Conservation (phyloP, 2,888 invertebrate species). For the Rhabditophanes sp. region DNA sequence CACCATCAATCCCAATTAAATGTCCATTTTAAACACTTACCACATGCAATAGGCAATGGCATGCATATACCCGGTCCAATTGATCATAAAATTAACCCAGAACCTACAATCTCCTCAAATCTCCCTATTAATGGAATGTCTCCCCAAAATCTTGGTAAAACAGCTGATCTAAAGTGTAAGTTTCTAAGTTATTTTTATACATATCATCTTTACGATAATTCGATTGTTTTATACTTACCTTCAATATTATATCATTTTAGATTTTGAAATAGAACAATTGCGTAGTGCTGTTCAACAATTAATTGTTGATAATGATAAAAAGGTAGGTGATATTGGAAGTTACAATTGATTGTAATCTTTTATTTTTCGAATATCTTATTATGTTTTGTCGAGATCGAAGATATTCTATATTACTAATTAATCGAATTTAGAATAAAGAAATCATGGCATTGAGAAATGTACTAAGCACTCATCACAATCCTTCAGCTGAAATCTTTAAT, state of each 20-base stretch:
- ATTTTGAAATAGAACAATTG: constrained; percentile 48
- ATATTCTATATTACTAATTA: constrained; percentile 1
- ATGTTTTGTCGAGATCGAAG: neutral
- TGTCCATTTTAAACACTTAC: too few species aligned
- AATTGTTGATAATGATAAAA: constrained; percentile 48
- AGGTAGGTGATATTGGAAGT: constrained; percentile 26
- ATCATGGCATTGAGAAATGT: constrained; percentile 46
- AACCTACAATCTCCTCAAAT: too few species aligned
- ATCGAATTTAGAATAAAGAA: constrained; percentile 43
- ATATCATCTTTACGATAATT: too few species aligned
- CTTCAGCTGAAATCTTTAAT: constrained; percentile 19
- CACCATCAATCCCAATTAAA: too few species aligned
- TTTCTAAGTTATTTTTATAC: too few species aligned
- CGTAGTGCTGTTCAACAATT: constrained; percentile 48
- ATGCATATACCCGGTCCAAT: too few species aligned
- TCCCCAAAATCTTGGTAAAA: too few species aligned
- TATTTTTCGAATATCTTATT: constrained; percentile 10
- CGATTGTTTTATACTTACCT: neutral
- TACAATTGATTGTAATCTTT: constrained; percentile 1
- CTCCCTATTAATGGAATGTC: too few species aligned
- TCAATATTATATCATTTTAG: constrained; percentile 38
- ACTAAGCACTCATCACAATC: constrained; percentile 22
- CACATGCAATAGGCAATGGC: too few species aligned
- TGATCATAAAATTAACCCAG: too few species aligned
- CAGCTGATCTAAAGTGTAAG: too few species aligned